A percentile compares a stretch with the other conserved stretches of the same genome.
These are phyloP conservation scores for Vanessa tameamea DNA, from an alignment of 1,140 invertebrate species.

Conservation along the genomic window DNA sequence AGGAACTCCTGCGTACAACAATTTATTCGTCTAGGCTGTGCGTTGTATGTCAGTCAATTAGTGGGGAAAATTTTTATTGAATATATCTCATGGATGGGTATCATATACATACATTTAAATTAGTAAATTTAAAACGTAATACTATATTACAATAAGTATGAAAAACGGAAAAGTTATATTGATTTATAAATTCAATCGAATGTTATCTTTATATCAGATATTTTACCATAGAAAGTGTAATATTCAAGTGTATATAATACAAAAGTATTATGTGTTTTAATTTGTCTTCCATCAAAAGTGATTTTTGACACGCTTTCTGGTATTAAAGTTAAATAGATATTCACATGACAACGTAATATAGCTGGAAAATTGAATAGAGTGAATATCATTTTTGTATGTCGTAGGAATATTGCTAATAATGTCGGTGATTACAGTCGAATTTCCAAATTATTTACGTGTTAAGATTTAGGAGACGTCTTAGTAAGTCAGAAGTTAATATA, in stretches of 20 bases:
- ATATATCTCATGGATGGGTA: no score
- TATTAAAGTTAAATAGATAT: constrained; percentile 11
- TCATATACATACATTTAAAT: no score
- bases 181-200: not conserved
- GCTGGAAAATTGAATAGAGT: constrained; percentile 14
- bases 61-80: no score
- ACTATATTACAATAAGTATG: no score
- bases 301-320: constrained; percentile 50
- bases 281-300: constrained; percentile 47
- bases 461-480: no score
- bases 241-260: not conserved
- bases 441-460: no score
- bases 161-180: no score
- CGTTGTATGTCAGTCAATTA: no score
- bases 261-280: constrained; percentile 12
- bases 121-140: no score
- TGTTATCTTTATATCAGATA: constrained; percentile 3
- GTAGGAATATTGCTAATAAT: not conserved
- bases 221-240: constrained; percentile 28
- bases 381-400: not conserved
- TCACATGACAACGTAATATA: constrained; percentile 6
- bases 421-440: not conserved
- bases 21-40: no score
- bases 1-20: no score
- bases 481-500: no score